Conservation (phyloP, 2,113 vertebrate species). For the Mormoops blainvillei region DNA sequence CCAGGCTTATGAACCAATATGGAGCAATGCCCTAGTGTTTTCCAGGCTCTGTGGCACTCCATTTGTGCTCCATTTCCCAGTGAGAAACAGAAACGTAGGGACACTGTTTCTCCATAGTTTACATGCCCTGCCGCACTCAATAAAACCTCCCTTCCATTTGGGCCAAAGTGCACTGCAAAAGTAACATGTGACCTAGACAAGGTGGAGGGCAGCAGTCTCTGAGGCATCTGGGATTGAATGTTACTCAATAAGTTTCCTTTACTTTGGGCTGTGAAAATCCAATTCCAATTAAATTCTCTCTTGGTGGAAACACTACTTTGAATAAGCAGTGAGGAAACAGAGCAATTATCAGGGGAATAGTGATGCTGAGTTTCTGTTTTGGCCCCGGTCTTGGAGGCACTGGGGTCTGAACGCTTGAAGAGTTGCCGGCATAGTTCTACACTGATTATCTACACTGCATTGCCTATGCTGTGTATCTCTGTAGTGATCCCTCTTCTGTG, state of each 20-base stretch:
- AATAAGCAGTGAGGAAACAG: neutral
- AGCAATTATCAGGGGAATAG: neutral
- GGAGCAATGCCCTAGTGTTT: neutral
- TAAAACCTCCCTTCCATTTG: neutral
- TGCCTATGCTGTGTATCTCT: neutral
- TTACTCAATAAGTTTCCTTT: neutral
- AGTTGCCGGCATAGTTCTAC: neutral
- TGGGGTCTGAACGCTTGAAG: neutral
- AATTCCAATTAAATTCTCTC: neutral
- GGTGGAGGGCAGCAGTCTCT: neutral
- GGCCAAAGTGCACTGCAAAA: neutral
- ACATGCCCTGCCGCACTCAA: neutral
- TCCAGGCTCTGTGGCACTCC: neutral
- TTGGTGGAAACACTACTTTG: neutral
- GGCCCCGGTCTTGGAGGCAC: neutral
- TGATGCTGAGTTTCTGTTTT: neutral
- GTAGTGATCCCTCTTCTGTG: neutral
- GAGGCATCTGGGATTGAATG: neutral
- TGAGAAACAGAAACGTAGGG: neutral
- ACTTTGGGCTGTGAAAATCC: neutral
- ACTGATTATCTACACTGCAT: neutral
- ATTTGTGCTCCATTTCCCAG: neutral
- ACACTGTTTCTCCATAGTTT: neutral
- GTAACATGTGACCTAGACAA: too few species aligned
- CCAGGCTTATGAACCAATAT: neutral